Base-by-base conservation (phyloP, 2,113 vertebrate species). In the Hippocampus abdominalis region DNA sequence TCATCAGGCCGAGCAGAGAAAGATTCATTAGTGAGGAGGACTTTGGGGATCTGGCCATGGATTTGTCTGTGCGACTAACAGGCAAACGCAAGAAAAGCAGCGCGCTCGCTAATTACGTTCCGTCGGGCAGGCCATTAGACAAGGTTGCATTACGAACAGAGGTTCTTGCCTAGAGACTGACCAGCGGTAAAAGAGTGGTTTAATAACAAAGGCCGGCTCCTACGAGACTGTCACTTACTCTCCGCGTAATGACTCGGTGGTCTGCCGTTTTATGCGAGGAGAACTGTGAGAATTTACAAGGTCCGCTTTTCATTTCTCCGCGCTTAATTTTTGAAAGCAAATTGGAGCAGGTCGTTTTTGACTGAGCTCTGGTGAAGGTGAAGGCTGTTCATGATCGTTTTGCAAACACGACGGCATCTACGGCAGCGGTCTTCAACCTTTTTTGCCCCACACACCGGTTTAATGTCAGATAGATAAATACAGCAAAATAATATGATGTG, bases 51-150 rank as follows among this genome's bases (percentile, higher is more conserved):
- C 76, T 79, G 75, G 68, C 80, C 80, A 87, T 89, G 84, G 86
- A 90, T 89, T 78, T 75, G 80, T 76, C 75, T 63, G 71, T 77
- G 69, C 68, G 84, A 56, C 68, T 78, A 83, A 87, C 75, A 76
- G 82, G 80, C 82, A 69, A 79, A 83, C 71, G 64, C 63, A 73
- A 81, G 80, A 84, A 86, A 84, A 89, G 79, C 75, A 66, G 79
- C 23, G 84, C 76, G 76, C 77, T 63, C 79, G 86, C 83, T 93
- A 92, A 92, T 89, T 90, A 90, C 86, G 78, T 90, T 84, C 86
- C 86, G 85, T 87, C 81, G 84, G 83, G 73, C 78, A 72, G 84
- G 75, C 83, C 83, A 86, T 89, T 88, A 90, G 81, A 85, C 79
- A 86, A 63, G 79, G 75, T 79, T 88, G 78, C 82, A 87, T 86